phyloP scores from a whole-genome alignment of 2,888 invertebrate genomes.

The Koerneria pararmatus region DNA sequence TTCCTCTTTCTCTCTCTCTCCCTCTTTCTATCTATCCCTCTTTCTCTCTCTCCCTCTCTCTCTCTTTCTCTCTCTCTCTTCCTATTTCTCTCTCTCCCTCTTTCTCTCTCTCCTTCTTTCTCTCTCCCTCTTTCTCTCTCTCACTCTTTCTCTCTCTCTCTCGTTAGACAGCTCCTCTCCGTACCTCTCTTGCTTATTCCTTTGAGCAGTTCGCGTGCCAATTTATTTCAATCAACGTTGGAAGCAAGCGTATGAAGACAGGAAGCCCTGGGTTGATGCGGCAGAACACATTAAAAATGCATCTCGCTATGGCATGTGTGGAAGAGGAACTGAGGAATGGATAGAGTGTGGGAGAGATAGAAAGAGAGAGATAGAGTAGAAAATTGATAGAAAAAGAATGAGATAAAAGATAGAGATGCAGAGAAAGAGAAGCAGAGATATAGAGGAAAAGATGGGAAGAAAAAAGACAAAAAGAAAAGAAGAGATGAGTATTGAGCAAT shows the following conservation, averaged over 20 bases:
- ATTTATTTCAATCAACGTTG: slow-evolving; percentile 6
- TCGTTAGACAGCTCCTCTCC: neutral
- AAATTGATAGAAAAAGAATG: too few species aligned
- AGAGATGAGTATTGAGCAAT: slow-evolving; percentile 11
- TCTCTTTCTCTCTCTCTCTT: slow-evolving; percentile 10
- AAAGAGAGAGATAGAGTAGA: too few species aligned
- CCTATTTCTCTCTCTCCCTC: slow-evolving; percentile 7
- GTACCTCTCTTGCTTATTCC: neutral
- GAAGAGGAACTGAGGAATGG: too few species aligned
- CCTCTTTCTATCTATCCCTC: neutral
- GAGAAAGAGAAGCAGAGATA: too few species aligned
- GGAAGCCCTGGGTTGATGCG: neutral
- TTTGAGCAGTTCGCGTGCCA: neutral
- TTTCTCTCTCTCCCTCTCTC: slow-evolving; percentile 1
- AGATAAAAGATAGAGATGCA: too few species aligned
- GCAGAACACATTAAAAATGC: too few species aligned
- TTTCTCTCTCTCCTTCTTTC: neutral
- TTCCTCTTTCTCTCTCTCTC: neutral
- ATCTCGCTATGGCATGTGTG: too few species aligned
- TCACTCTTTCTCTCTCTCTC: neutral
- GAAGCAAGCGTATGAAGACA: slow-evolving; percentile 1
- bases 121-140: slow-evolving; percentile 7
- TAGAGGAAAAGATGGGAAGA: too few species aligned
- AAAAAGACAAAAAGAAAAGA: too few species aligned
- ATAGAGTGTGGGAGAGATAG: too few species aligned